Percentiles rank a stretch among this genome's conserved stretches.
phyloP scores from a whole-genome alignment of 2,888 invertebrate species.

The Leptopilina myrica region DNA sequence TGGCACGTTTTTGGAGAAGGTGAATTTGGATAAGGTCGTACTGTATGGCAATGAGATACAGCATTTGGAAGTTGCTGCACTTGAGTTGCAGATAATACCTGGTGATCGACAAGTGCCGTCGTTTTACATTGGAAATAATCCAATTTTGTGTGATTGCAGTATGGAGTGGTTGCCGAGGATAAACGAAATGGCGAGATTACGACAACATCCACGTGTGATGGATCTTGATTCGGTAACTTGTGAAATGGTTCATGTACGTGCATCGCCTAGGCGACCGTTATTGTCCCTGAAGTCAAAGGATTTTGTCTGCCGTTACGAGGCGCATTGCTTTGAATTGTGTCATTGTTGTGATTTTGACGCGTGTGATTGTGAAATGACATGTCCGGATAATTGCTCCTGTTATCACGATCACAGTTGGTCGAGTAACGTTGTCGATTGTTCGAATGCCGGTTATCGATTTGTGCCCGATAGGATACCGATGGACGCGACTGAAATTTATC shows the following conservation, averaged over 20 bases:
- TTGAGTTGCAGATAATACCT: conserved; percentile 83
- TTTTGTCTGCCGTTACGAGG: conserved; percentile 89
- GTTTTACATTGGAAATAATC: conserved; percentile 89
- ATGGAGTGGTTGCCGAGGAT: conserved; percentile 92
- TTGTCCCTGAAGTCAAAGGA: conserved; percentile 85
- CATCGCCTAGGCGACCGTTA: conserved; percentile 81
- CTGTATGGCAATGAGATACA: conserved; percentile 86
- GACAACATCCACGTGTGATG: conserved; percentile 87
- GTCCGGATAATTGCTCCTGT: conserved; percentile 90
- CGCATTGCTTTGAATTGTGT: conserved; percentile 90
- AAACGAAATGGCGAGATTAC: conserved; percentile 84
- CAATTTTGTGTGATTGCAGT: conserved; percentile 90
- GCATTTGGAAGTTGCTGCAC: conserved; percentile 84
- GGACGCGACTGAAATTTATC: conserved; percentile 92
- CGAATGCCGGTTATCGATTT: conserved; percentile 84
- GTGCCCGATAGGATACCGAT: conserved; percentile 90
- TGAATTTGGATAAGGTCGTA: conserved; percentile 86
- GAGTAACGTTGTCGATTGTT: conserved; percentile 91
- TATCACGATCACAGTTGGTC: conserved; percentile 92
- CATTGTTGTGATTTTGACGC: conserved; percentile 86
- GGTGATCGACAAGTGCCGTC: conserved; percentile 85
- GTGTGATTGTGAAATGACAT: conserved; percentile 94
- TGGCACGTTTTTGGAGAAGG: conserved; percentile 84
- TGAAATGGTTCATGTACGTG: conserved; percentile 83
- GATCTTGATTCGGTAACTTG: conserved; percentile 89